Evolutionary conservation across 2,888 invertebrate species (phyloP), one percentile per base, ranked within the genome.

Genomic region (Junonia oenone): DNA sequence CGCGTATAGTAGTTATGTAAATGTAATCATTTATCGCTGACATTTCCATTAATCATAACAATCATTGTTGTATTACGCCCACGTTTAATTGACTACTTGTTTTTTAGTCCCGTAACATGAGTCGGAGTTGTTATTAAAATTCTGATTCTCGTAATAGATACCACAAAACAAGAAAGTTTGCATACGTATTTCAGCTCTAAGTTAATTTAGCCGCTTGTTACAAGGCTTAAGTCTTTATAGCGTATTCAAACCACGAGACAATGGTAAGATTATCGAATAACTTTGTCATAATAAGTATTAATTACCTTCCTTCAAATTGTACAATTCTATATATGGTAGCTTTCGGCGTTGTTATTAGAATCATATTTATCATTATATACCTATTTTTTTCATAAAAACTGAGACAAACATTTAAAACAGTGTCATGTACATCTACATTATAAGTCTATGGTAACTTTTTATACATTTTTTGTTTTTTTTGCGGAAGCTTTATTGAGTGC

Each of bases 31-130:
- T 53, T 56, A 60, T 52, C 45, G 38, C 45, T 50, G 51, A 60
- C 57, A 57, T 46, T 49, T 51, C 54, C 54, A 57, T 60, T 55
- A 60, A 59, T 59, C 56, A 51, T 56, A 49, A 43, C 46, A 54
- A 46, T 53, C 53, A 53, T 58, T 40, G 57, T 54, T 52, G 50
- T 50, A 38, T 57, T 60, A 55, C 35, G 22, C 51, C 49, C 51
- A 51, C 51, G 40, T 38, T 47, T 51, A 51, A 57, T 48, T 45
- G 38, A 40, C 31, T 35, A 40, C 31, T 31, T 46, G 46, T 46
- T 56, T 55, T 29, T 45, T 48, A 48, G 26, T n/a, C 45, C 29
- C 19, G 43, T 50, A 51, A 48, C 31, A 31, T 37, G 47, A 37
- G 43, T 50, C 46, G 48, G 33, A 27, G 47, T 17, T 22, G 49